These are phyloP conservation scores for rabbit (Oryctolagus cuniculus) DNA, from an alignment of 2,113 vertebrate genomes.

Conservation along the genomic window DNA sequence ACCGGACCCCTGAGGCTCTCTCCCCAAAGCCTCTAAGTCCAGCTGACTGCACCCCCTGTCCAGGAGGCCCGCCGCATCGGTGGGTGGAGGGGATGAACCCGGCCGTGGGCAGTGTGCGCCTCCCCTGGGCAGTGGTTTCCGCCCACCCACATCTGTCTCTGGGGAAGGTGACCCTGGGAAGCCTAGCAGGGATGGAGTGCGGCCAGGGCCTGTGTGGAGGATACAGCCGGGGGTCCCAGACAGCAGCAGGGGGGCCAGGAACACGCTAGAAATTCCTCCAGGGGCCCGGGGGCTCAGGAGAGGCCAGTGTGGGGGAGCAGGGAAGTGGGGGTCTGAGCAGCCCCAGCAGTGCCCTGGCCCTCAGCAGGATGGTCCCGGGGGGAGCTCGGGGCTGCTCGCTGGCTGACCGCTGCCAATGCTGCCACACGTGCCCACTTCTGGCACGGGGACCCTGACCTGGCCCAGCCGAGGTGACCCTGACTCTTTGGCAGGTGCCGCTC, in stretches of 20 bases:
- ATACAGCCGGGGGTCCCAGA: too few species aligned
- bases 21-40: not conserved
- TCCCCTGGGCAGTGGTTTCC: too few species aligned
- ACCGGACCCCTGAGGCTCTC: not conserved
- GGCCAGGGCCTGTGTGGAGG: too few species aligned
- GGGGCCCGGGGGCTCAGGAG: not conserved
- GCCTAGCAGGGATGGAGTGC: too few species aligned
- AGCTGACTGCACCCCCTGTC: not conserved
- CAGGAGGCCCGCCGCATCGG: not conserved
- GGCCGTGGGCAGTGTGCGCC: too few species aligned
- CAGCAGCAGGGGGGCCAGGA: not conserved
- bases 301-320: not conserved
- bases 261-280: not conserved
- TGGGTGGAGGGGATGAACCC: not conserved
- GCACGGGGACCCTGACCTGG: not conserved
- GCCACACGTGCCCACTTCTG: not conserved
- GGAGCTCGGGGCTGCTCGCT: not conserved
- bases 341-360: too few species aligned
- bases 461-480: not conserved
- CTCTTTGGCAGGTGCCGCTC: conserved; percentile 5
- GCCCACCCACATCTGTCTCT: too few species aligned
- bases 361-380: not conserved
- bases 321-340: too few species aligned
- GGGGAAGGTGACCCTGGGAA: too few species aligned
- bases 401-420: not conserved